Evolutionary conservation across 1,140 invertebrate species (phyloP).

Genomic region (Drosophila watanabei): DNA sequence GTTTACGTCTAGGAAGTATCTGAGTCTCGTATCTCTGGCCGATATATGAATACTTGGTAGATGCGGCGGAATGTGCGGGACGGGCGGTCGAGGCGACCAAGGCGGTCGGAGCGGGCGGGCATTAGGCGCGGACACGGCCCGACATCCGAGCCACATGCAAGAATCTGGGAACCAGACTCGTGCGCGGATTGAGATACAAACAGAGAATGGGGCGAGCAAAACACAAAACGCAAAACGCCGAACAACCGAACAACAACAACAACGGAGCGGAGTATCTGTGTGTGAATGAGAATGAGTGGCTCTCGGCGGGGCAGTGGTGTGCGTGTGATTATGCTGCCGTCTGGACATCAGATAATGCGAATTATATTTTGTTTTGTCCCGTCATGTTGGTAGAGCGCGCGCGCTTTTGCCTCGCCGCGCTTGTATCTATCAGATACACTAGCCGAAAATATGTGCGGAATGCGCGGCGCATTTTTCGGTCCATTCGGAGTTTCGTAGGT

Average conservation of each 20-base stretch:
- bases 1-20: constrained; percentile 52
- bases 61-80: constrained; percentile 9
- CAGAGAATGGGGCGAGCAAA: constrained; percentile 63
- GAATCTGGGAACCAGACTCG: constrained; percentile 24
- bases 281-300: constrained; percentile 35
- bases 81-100: neutral
- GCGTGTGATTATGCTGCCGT: constrained; percentile 40
- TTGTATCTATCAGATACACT: constrained; percentile 56
- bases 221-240: constrained; percentile 48
- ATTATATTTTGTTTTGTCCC: constrained; percentile 59
- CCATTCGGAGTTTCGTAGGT: constrained; percentile 9
- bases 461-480: constrained; percentile 28
- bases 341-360: constrained; percentile 61
- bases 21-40: constrained; percentile 18
- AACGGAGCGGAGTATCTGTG: constrained; percentile 36
- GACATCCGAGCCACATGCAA: constrained; percentile 13
- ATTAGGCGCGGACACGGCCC: constrained; percentile 36
- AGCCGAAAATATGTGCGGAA: constrained; percentile 60
- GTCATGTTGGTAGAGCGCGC: constrained; percentile 50
- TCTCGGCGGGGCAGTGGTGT: constrained; percentile 5
- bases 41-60: neutral
- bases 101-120: neutral
- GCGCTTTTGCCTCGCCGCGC: constrained; percentile 28
- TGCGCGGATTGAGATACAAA: constrained; percentile 12
- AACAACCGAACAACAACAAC: constrained; percentile 15